Conservation (phyloP, 2,797 vertebrate species). For the Sebastes hopkinsi region DNA sequence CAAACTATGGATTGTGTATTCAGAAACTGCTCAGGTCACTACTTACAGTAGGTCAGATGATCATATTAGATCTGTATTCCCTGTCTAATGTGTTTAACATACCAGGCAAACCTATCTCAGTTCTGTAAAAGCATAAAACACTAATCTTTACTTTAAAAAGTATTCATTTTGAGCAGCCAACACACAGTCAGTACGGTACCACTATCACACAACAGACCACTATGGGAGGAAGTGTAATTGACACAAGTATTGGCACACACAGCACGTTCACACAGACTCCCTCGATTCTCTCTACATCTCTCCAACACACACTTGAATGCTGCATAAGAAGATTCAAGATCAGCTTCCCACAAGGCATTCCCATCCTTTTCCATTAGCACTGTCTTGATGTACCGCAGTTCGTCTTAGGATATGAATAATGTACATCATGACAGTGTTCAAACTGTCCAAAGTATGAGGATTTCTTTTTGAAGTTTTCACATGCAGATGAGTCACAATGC, state of each 20-base stretch:
- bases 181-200: background rate
- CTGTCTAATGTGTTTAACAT: background rate
- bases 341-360: background rate
- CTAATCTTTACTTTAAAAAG: background rate
- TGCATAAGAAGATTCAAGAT: conserved; percentile 4
- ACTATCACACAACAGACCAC: conserved; percentile 8
- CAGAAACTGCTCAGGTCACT: background rate
- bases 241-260: conserved; percentile 36
- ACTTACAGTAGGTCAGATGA: background rate
- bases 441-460: background rate
- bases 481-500: background rate
- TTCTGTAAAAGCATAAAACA: background rate
- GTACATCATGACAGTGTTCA: background rate
- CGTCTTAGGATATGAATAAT: background rate
- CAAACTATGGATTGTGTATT: background rate
- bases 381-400: background rate
- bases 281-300: conserved; percentile 6
- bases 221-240: conserved; percentile 43
- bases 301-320: conserved; percentile 18
- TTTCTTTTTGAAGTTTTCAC: background rate
- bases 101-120: background rate
- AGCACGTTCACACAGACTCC: conserved; percentile 15
- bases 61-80: background rate
- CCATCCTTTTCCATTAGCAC: background rate
- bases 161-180: background rate